Conservation (phyloP, 2,797 vertebrate species). For the Manis pentadactyla region DNA sequence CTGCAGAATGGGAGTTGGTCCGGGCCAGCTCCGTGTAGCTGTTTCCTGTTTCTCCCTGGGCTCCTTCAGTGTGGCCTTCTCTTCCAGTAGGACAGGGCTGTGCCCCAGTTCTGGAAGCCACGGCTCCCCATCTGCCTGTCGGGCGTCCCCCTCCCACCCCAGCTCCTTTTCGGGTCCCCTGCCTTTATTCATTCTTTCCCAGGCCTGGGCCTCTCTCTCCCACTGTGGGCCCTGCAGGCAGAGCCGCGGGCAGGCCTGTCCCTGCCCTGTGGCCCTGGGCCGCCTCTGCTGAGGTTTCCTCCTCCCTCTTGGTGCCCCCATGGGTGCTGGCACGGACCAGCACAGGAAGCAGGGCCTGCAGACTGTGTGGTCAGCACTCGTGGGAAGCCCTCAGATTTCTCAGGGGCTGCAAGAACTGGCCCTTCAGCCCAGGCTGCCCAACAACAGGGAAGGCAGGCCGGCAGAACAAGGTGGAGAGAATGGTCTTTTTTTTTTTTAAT, state of each 20-base stretch:
- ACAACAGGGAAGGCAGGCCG: not conserved
- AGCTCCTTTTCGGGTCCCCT: not conserved
- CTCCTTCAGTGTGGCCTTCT: not conserved
- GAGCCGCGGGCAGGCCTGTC: too few species aligned
- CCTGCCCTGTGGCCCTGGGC: too few species aligned
- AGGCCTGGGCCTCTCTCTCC: not conserved
- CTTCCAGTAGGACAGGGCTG: not conserved
- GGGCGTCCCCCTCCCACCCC: not conserved
- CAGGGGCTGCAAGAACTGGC: not conserved
- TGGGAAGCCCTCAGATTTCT: not conserved
- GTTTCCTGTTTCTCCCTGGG: not conserved
- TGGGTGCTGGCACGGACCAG: rapidly evolving
- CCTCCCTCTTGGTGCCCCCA: not conserved
- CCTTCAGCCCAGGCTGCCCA: not conserved
- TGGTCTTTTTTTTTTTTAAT: not conserved
- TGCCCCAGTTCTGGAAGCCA: not conserved
- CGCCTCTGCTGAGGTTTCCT: not conserved
- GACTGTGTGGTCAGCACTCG: not conserved
- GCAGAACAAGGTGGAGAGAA: not conserved
- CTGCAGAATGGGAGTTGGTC: too few species aligned
- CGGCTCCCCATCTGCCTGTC: not conserved
- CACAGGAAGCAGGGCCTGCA: conserved; percentile 50
- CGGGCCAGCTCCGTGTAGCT: rapidly evolving
- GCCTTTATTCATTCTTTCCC: not conserved
- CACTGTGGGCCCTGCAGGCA: too few species aligned